These are phyloP conservation scores for Pitangus sulphuratus DNA, from an alignment of 2,797 vertebrate species.

Conservation along the genomic window DNA sequence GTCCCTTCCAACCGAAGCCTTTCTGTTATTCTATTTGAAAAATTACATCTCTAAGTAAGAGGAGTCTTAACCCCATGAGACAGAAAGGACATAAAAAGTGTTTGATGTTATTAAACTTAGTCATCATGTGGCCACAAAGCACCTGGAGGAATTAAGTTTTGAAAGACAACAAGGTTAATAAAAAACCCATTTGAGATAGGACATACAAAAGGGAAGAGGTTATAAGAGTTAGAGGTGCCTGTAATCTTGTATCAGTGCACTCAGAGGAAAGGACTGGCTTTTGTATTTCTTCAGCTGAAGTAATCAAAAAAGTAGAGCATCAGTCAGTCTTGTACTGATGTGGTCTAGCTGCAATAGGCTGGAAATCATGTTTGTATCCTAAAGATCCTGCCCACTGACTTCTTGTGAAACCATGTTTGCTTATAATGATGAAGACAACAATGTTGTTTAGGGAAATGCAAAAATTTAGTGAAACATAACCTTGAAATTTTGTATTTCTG, in stretches of 20 bases:
- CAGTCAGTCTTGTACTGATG: neutral
- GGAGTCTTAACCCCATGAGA: neutral
- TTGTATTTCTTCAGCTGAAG: neutral
- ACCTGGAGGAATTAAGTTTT: neutral
- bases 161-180: slow-evolving; percentile 22
- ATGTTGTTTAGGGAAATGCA: neutral
- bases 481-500: neutral
- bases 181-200: neutral
- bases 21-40: neutral
- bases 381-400: neutral
- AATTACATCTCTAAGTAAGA: neutral
- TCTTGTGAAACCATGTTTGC: neutral
- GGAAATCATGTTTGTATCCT: neutral
- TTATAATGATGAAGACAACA: neutral
- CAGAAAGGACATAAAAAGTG: neutral
- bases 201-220: neutral
- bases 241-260: neutral
- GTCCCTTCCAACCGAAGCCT: neutral
- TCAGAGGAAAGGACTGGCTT: neutral
- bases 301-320: neutral
- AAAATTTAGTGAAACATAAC: neutral
- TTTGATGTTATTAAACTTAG: neutral
- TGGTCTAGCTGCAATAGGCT: neutral
- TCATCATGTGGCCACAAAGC: neutral
- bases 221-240: neutral